Conservation (phyloP, 2,797 vertebrate genomes). For the Labeo calbasu region DNA sequence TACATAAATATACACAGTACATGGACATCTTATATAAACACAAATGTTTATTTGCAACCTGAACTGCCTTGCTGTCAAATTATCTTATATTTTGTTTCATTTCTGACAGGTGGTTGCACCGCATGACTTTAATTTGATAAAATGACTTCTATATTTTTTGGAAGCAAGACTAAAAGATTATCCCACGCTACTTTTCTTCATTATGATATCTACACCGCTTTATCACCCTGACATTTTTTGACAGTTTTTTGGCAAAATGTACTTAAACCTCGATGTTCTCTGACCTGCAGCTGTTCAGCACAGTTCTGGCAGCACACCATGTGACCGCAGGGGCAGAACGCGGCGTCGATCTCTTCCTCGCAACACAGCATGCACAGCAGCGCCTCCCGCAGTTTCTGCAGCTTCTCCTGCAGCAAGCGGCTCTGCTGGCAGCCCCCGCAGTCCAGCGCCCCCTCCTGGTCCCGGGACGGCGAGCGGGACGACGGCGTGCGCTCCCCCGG, state of each 20-base stretch:
- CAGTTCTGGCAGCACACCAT: constrained; percentile 96
- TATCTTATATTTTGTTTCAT: not conserved
- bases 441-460: constrained; percentile 69
- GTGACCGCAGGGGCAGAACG: constrained; percentile 97
- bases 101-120: not conserved
- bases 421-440: constrained; percentile 92
- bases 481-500: constrained; percentile 75
- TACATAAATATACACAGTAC: too few species aligned
- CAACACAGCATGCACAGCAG: constrained; percentile 97
- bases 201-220: not conserved
- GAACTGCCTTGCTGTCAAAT: too few species aligned
- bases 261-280: not conserved
- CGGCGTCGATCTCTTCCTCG: constrained; percentile 92
- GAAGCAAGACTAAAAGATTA: not conserved
- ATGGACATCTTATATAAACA: too few species aligned
- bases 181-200: not conserved
- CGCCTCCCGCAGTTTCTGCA: constrained; percentile 92
- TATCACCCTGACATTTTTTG: not conserved
- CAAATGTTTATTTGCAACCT: too few species aligned
- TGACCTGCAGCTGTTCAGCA: constrained; percentile 91
- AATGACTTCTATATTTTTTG: not conserved
- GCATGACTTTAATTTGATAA: not conserved
- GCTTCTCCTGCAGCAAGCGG: constrained; percentile 87
- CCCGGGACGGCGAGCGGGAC: constrained; percentile 76
- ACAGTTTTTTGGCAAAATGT: too few species aligned